These are phyloP conservation scores for Calidris pugnax DNA, from an alignment of 2,113 vertebrate species.

Conservation along the genomic window DNA sequence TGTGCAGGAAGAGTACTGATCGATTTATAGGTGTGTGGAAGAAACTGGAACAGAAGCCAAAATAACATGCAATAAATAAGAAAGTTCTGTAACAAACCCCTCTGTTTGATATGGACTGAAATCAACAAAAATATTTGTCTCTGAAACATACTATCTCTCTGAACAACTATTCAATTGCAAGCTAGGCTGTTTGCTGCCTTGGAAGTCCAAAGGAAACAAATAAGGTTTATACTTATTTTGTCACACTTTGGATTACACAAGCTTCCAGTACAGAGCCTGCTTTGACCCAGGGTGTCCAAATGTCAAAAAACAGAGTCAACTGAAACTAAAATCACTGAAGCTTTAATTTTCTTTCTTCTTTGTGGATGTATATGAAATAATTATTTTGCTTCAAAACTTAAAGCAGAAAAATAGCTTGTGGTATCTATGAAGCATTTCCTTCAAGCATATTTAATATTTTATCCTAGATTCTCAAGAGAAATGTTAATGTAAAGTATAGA, in stretches of 20 bases:
- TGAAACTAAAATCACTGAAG: background rate
- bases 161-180: background rate
- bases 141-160: background rate
- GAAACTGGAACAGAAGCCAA: background rate
- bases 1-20: background rate
- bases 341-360: background rate
- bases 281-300: background rate
- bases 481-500: background rate
- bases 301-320: background rate
- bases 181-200: background rate
- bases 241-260: background rate
- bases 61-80: background rate
- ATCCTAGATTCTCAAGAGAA: background rate
- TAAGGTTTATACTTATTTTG: background rate
- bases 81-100: background rate
- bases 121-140: background rate
- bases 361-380: background rate
- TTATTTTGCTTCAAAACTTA: background rate
- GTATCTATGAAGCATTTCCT: background rate
- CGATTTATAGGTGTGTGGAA: background rate
- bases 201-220: background rate
- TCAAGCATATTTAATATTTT: background rate
- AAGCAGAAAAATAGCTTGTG: background rate
- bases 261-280: background rate
- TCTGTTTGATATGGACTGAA: background rate